A percentile compares a stretch with the other conserved stretches of the same genome.
phyloP scores from a whole-genome alignment of 2,797 vertebrate species.

The Euphonia xanthogaster region DNA sequence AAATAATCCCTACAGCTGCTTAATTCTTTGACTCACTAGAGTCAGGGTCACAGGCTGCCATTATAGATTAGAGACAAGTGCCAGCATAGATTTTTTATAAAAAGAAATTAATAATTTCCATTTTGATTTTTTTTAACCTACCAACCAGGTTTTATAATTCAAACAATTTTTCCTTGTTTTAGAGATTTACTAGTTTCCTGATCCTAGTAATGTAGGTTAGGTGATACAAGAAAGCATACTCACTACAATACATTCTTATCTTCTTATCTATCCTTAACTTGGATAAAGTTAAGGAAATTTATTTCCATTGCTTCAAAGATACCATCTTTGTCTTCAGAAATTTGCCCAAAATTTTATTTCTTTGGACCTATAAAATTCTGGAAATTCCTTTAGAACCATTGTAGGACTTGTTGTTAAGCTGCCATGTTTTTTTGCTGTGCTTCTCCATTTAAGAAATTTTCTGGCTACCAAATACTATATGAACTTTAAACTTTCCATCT shows the following conservation, averaged over 20 bases:
- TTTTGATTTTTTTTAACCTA: neutral
- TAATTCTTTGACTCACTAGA: neutral
- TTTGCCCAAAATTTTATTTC: neutral
- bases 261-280: too few relatives aligned
- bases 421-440: neutral
- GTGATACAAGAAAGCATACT: neutral
- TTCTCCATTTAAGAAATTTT: neutral
- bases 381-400: neutral
- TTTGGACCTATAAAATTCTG: neutral
- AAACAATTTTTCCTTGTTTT: neutral
- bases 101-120: neutral
- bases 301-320: neutral
- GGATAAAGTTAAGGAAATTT: neutral
- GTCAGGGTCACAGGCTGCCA: accelerated
- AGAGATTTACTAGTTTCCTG: neutral
- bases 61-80: neutral
- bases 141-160: neutral
- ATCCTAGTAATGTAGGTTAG: neutral
- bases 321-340: neutral
- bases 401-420: neutral
- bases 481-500: neutral
- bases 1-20: neutral
- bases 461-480: neutral
- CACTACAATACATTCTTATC: neutral
- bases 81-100: neutral